Evolutionary conservation across 2,888 invertebrate genomes (phyloP).

Genomic region (Ichneumon xanthorius): DNA sequence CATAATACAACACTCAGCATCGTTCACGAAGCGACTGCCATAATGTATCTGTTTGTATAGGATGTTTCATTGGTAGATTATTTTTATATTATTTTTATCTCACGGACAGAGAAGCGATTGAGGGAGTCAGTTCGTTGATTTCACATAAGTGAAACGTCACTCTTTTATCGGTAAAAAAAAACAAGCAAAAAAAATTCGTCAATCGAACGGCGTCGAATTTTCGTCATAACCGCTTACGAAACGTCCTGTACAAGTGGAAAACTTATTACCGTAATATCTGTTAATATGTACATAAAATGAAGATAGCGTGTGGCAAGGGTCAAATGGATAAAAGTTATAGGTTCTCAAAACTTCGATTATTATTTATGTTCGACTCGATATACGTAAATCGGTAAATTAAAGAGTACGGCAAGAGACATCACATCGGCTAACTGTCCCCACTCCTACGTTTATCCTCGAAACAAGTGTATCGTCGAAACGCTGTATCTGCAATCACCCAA

Average conservation of each 20-base stretch:
- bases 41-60: constrained; percentile 59
- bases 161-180: neutral
- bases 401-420: constrained; percentile 14
- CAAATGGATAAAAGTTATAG: constrained; percentile 76
- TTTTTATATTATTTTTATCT: constrained; percentile 48
- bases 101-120: neutral
- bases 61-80: constrained; percentile 69
- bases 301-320: constrained; percentile 76
- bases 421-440: neutral
- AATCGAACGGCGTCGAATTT: constrained; percentile 5
- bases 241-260: constrained; percentile 70
- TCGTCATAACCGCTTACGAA: constrained; percentile 33
- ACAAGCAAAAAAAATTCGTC: constrained; percentile 21
- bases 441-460: constrained; percentile 7
- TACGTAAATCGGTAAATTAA: constrained; percentile 61
- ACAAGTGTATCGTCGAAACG: constrained; percentile 27
- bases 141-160: constrained; percentile 20
- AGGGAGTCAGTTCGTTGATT: constrained; percentile 29
- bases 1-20: constrained; percentile 65
- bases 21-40: constrained; percentile 67
- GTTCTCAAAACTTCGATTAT: constrained; percentile 77
- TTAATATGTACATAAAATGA: constrained; percentile 79
- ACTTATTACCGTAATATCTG: constrained; percentile 79
- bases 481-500: neutral
- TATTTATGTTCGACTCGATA: constrained; percentile 71